Conservation (phyloP, 2,888 invertebrate species). For the Eupithecia pulchellata region DNA sequence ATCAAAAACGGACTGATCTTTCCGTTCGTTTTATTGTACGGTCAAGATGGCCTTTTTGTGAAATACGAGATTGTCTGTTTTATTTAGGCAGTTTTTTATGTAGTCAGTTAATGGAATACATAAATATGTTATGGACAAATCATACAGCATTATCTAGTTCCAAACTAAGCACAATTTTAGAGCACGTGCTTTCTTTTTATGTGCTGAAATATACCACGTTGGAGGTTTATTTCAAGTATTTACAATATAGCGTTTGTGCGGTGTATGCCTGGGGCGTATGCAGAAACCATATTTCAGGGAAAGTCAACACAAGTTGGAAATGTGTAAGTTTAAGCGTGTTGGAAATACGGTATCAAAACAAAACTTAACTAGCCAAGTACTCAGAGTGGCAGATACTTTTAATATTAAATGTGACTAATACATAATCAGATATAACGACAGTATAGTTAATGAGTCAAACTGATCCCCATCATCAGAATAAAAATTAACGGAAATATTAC, state of each 20-base stretch:
- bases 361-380: not conserved
- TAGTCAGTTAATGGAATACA: not conserved
- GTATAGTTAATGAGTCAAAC: too few relatives aligned
- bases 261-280: not conserved
- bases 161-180: not conserved
- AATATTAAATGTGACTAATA: too few relatives aligned
- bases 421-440: too few relatives aligned
- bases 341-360: slow-evolving; percentile 1
- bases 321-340: not conserved
- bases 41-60: slow-evolving; percentile 18
- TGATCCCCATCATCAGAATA: too few relatives aligned
- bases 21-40: slow-evolving; percentile 27
- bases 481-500: too few relatives aligned
- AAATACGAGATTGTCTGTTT: slow-evolving; percentile 4
- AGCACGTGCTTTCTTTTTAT: not conserved
- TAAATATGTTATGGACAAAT: not conserved
- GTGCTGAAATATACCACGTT: not conserved
- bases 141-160: not conserved
- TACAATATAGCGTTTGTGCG: not conserved
- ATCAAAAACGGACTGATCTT: slow-evolving; percentile 21
- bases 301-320: not conserved
- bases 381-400: too few relatives aligned
- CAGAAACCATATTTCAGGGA: not conserved
- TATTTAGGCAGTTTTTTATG: not conserved
- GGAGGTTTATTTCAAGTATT: too few relatives aligned